A percentile compares a stretch with the other conserved stretches of the same genome.
These are phyloP conservation scores for Passerina amoena DNA, from an alignment of 2,113 vertebrate species.

Conservation along the genomic window DNA sequence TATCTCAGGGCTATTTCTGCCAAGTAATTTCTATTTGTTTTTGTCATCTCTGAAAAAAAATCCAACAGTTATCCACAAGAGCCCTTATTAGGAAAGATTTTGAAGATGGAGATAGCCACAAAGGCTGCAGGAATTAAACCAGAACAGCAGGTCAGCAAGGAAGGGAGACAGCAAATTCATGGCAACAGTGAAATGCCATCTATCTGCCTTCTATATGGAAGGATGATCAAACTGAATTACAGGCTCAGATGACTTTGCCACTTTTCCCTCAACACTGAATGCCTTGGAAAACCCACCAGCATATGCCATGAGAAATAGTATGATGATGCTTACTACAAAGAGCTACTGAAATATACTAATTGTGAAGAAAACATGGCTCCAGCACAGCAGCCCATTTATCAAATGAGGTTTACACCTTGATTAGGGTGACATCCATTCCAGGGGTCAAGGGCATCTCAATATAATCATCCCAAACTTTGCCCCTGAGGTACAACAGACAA, in stretches of 20 bases:
- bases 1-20: background rate
- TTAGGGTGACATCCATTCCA: background rate
- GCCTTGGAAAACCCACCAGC: background rate
- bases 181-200: background rate
- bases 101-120: background rate
- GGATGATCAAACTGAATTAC: background rate
- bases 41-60: background rate
- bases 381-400: background rate
- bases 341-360: background rate
- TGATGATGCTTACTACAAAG: background rate
- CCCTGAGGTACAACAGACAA: background rate
- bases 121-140: background rate
- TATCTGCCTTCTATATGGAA: background rate
- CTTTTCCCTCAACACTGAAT: background rate
- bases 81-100: background rate
- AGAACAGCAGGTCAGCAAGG: background rate
- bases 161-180: background rate
- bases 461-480: background rate
- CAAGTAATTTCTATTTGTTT: background rate
- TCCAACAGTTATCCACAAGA: background rate
- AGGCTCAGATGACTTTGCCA: background rate
- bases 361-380: background rate
- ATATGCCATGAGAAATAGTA: background rate
- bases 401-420: background rate
- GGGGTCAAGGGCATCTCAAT: background rate